Evolutionary conservation across 2,113 vertebrate genomes (phyloP), one percentile per base, ranked within the genome.

Genomic region (Spilogale gracilis): DNA sequence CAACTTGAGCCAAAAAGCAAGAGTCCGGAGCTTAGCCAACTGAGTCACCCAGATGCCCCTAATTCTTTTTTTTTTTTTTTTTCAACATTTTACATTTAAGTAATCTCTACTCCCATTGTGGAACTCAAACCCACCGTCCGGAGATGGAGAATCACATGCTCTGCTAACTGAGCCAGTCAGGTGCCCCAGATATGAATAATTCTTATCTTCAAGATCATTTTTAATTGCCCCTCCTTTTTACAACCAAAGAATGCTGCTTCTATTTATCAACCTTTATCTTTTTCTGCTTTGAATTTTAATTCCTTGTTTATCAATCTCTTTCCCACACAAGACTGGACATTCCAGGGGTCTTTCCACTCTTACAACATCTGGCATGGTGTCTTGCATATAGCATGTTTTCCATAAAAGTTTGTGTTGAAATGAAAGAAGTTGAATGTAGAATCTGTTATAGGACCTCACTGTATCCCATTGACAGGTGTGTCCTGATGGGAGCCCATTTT

Each of bases 361-460:
- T 63, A 74, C 2, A 61, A 13, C 12, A 85, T 78, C 74, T 87
- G 48, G 56, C 60, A 87, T 74, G 45, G 7, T 76, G 32, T 56
- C 56, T 30, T 88, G 54, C 10, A 82, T 87, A 11, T 50, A 38
- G 6, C 20, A 38, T 60, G 43, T 61, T 94, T 92, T 92, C 71
- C 45, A 83, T 56, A 83, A 78, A 97, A 81, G 30, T 88, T 27
- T 65, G 63, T 81, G 52, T 25, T 95, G 45, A 89, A 74, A 84
- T 58, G 56, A 81, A 83, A 93, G 90, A 86, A 94, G 16, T 17
- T 83, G 48, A 61, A 84, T 88, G 30, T 5, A 74, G 65, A 89
- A 84, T 3, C 27, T 67, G 4, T n/a, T 45, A 17, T 21, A 84
- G 45, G 23, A 23, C 27, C 50, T 93, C 1, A 27, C 54, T 38